These are phyloP conservation scores for Brachionus manjavacas DNA, from an alignment of 1,140 invertebrate genomes.

Conservation along the genomic window DNA sequence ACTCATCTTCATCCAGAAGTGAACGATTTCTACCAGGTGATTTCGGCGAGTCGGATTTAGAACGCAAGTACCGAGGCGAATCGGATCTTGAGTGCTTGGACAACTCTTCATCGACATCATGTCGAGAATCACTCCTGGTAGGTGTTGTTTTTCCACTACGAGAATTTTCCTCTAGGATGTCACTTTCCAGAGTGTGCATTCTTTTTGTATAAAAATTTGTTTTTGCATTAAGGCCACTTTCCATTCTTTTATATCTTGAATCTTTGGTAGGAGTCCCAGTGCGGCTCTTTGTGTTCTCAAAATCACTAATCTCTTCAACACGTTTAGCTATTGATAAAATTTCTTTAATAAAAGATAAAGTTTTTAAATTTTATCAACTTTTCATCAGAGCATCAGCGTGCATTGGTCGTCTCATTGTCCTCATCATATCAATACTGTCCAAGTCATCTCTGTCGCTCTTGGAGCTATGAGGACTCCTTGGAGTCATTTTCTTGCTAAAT, in stretches of 20 bases:
- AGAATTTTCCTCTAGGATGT: constrained; percentile 1
- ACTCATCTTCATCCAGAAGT: background rate
- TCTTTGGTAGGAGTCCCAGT: background rate
- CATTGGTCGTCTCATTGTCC: background rate
- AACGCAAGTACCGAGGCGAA: background rate
- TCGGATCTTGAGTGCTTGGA: background rate
- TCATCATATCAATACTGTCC: constrained; percentile 26
- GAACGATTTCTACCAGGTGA: background rate
- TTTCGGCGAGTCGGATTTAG: background rate
- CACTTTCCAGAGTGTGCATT: background rate
- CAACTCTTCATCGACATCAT: background rate
- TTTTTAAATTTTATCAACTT: background rate
- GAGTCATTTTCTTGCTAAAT: background rate
- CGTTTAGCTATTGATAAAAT: background rate
- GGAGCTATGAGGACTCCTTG: background rate
- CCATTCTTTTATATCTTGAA: background rate
- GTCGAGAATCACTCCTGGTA: background rate
- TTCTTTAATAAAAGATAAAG: background rate
- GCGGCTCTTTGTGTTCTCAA: background rate
- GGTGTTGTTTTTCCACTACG: constrained; percentile 17
- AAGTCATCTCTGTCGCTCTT: background rate
- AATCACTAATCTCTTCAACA: background rate
- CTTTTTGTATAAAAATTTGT: background rate
- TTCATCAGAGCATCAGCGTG: background rate
- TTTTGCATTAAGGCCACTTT: constrained; percentile 5